phyloP scores from a whole-genome alignment of 2,113 vertebrate genomes.

The Nesoenas mayeri region DNA sequence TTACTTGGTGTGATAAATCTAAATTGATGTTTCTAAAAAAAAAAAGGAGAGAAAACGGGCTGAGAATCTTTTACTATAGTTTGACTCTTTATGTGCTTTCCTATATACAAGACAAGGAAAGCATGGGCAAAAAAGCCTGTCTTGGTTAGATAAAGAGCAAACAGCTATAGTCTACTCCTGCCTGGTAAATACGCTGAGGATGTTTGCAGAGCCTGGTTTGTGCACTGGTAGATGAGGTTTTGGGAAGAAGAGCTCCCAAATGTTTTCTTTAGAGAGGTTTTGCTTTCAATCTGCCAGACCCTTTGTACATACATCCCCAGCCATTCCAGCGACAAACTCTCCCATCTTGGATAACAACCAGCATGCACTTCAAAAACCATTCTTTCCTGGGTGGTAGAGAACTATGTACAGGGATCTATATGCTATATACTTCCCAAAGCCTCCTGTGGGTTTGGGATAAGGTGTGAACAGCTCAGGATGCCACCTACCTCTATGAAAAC shows the following conservation, averaged over 20 bases:
- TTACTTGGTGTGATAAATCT: background rate
- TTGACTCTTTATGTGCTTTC: background rate
- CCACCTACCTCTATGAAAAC: background rate
- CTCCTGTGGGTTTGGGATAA: background rate
- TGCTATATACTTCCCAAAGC: background rate
- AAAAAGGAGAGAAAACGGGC: background rate
- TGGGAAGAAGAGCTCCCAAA: background rate
- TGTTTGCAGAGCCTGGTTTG: background rate
- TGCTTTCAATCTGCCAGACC: background rate
- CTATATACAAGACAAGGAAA: background rate
- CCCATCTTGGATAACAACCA: accelerated
- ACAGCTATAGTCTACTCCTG: background rate
- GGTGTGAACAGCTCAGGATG: accelerated
- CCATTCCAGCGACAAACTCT: background rate
- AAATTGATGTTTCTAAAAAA: background rate
- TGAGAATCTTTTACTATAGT: background rate
- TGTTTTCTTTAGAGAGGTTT: background rate
- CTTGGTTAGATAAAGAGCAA: background rate
- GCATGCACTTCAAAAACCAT: background rate
- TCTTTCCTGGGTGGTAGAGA: background rate
- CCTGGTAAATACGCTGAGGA: background rate
- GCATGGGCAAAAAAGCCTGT: background rate
- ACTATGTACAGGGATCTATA: background rate
- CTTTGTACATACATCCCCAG: background rate
- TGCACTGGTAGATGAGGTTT: background rate